Base-by-base conservation (phyloP, 1,140 invertebrate genomes). In the Copidosoma floridanum region DNA sequence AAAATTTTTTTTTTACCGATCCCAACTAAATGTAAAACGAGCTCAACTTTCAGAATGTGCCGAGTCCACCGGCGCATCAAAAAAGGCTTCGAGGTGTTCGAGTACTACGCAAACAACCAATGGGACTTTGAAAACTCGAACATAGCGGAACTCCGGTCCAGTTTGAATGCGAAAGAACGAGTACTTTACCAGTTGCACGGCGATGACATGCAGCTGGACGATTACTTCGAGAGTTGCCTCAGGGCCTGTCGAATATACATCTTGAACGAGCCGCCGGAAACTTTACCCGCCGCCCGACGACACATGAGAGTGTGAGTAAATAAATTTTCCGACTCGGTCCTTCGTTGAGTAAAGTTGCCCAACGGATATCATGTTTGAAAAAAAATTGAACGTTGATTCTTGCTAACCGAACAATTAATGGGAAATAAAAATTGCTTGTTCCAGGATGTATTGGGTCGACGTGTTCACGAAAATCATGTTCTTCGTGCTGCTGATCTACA, bases 101-200 rank as follows among this genome's bases (percentile, higher is more conserved):
- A 93, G 67, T 93, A 92, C 69, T 93, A 93, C 70, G 89, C 89
- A 0, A 93, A 91, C 69, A 91, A 90, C 69, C 89, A 91, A 57
- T 93, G 90, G 90, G 89, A 91, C 65, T 93, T 93, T 70, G 83
- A 85, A 43, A 89, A 88, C 37, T 82, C 86, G 24, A 84, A 86
- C 66, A 78, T 81, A 10, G 52, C 75, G 0, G 60, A 79, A 7
- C 51, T 88, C 2, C 75, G 89, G 46, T 65, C 76, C 35, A 72
- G 82, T 7, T 74, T 91, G 52, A 92, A 91, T 72, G 75, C 81
- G 3, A 79, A 73, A 51, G 90, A 92, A 71, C 80, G 81, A 40
- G 57, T 77, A 0, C 82, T 82, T 18, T 92, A 90, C 68, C 86
- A 88, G 44, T 74, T 91, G 4, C 85, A 91, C 60, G 88, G 88